Evolutionary conservation across 1,140 invertebrate species (phyloP).

Genomic region (Holcopasites calliopsidis): DNA sequence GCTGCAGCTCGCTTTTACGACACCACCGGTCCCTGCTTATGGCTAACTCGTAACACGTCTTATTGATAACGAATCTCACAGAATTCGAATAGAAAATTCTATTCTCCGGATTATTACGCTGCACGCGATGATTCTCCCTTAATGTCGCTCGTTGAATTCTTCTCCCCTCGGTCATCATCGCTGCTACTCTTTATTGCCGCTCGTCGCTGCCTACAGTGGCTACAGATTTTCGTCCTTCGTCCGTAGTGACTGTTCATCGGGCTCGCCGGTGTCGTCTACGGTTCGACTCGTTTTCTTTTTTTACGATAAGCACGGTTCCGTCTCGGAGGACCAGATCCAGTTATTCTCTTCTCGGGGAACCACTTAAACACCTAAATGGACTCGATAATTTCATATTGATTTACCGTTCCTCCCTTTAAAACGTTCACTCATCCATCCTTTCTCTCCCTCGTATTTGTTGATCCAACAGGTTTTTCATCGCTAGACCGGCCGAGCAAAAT

Average conservation of each 20-base stretch:
- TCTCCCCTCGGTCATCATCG: background rate
- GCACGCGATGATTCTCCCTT: background rate
- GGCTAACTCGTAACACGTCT: slow-evolving; percentile 12
- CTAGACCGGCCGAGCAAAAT: background rate
- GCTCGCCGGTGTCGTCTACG: background rate
- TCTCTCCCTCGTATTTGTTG: background rate
- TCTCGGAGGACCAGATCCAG: slow-evolving; percentile 48
- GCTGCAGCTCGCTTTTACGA: slow-evolving; percentile 41
- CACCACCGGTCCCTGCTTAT: background rate
- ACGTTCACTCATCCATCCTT: background rate
- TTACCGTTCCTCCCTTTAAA: slow-evolving; percentile 38
- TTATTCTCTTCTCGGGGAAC: slow-evolving; percentile 23
- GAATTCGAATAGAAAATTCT: slow-evolving; percentile 18
- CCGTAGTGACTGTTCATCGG: background rate
- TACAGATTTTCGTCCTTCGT: background rate
- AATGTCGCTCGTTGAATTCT: background rate
- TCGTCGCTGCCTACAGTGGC: background rate
- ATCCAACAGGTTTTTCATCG: background rate
- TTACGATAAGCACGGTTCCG: slow-evolving; percentile 51
- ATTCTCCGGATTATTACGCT: background rate
- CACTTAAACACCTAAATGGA: slow-evolving; percentile 61
- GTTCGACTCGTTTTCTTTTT: slow-evolving; percentile 50
- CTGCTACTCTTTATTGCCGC: background rate
- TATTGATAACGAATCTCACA: slow-evolving; percentile 17
- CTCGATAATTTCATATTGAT: slow-evolving; percentile 63